phyloP scores from a whole-genome alignment of 2,888 invertebrate genomes.

The Spilosoma lubricipeda region DNA sequence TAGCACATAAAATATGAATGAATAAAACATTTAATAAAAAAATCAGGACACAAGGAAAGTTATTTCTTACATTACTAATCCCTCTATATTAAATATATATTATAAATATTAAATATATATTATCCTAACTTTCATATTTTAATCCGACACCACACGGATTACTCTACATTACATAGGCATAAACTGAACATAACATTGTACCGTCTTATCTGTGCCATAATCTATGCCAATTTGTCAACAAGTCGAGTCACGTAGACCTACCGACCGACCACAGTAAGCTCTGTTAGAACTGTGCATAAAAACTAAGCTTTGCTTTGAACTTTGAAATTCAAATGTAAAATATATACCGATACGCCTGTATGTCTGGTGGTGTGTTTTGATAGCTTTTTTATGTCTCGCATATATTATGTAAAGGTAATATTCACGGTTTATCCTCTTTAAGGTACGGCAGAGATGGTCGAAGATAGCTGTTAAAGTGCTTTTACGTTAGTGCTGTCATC shows the following conservation, averaged over 20 bases:
- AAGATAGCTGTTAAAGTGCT: conserved; percentile 9
- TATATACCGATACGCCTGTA: conserved; percentile 75
- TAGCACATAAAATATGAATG: too few species aligned
- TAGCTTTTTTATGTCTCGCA: conserved; percentile 49
- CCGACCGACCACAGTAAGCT: conserved; percentile 81
- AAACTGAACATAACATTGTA: background rate
- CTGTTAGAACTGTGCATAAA: conserved; percentile 84
- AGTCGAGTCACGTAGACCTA: conserved; percentile 77
- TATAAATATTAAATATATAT: too few species aligned
- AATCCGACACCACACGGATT: too few species aligned
- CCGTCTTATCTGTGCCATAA: conserved; percentile 34
- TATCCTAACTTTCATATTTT: too few species aligned
- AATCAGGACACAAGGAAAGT: too few species aligned
- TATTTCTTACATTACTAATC: too few species aligned
- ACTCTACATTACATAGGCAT: conserved; percentile 19
- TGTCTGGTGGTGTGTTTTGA: conserved; percentile 61
- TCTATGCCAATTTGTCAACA: conserved; percentile 69
- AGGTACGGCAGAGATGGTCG: conserved; percentile 10
- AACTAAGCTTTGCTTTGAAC: conserved; percentile 81
- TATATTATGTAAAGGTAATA: conserved; percentile 22
- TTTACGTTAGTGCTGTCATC: conserved; percentile 9
- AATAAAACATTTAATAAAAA: too few species aligned
- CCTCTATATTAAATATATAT: too few species aligned
- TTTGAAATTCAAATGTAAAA: conserved; percentile 83
- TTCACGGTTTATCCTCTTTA: conserved; percentile 10